Evolutionary conservation across 2,888 invertebrate species (phyloP).

Genomic region (Congeria kusceri): DNA sequence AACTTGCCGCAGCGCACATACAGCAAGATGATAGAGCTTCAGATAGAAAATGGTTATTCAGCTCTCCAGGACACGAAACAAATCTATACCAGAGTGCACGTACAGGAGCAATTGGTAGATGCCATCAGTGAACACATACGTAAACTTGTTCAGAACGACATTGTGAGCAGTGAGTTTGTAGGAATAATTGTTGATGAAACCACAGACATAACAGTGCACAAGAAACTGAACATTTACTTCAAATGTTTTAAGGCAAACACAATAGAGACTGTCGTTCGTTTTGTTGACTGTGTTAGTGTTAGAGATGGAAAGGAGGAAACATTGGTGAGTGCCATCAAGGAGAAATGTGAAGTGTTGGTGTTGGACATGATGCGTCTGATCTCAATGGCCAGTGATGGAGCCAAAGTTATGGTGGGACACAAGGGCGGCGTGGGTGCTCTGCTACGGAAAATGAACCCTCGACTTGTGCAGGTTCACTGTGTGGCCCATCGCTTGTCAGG

Average conservation of each 20-base stretch:
- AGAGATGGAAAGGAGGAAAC: conserved; percentile 42
- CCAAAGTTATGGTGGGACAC: no score
- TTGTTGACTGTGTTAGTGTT: conserved; percentile 17
- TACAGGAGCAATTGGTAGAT: conserved; percentile 32
- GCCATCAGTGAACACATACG: no score
- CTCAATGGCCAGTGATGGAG: no score
- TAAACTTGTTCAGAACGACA: no score
- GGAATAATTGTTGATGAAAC: conserved; percentile 39
- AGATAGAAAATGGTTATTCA: conserved; percentile 22
- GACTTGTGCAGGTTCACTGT: no score
- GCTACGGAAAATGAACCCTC: no score
- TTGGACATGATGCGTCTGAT: no score
- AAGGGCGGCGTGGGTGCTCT: no score
- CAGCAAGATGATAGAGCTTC: conserved; percentile 13
- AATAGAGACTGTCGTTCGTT: conserved; percentile 31
- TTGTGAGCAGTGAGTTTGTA: conserved; percentile 19
- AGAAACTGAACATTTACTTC: conserved; percentile 51
- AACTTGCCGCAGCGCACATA: neutral
- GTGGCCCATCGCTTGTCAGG: no score
- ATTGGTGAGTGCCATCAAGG: conserved; percentile 18
- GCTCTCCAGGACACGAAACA: conserved; percentile 24
- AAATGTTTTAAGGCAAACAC: conserved; percentile 23
- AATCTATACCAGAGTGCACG: conserved; percentile 27
- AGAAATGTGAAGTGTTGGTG: no score
- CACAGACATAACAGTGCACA: conserved; percentile 48